Evolutionary conservation across 2,113 vertebrate species (phyloP), one percentile per base, ranked within the genome.

Genomic region (Pleuronectes platessa): DNA sequence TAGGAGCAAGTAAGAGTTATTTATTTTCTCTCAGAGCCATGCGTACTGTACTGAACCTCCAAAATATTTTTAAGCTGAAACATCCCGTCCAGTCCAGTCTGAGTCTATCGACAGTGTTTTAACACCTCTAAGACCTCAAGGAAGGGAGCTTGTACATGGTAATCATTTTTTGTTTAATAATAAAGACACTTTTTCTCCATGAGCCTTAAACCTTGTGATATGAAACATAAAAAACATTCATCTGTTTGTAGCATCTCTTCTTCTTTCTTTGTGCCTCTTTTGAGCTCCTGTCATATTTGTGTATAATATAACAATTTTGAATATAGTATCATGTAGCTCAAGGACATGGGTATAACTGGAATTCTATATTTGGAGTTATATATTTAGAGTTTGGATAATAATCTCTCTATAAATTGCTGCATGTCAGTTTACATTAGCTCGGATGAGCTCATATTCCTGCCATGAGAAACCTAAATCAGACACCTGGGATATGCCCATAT

Each of bases 1-100:
- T 68, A 61, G 69, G 79, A 86, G 76, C 67, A 85, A 76, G 76
- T 47, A 86, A 83, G 77, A 21, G 12, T 83, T 71, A 79, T 88
- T 86, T 78, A 74, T 84, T 78, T 83, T 84, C 70, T 40, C 53
- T 8, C 60, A 83, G 75, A 83, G 79, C 68, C 37, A 42, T 83
- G 69, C 59, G 71, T 45, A 55, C 56, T 65, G 73, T 71, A 68
- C 23, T 71, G 71, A 82, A 40, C 66, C 67, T 49, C 18, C 21
- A 83, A 86, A 72, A 31, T 42, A 73, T 72, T 65, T 35, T 66
- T 67, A 58, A 76, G 37, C 76, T 61, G 55, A 59, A 74, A 83
- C 65, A 70, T 83, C 65, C 18, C 24, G 56, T 31, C 12, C 14
- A 60, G 61, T 31, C 31, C 5, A 31, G 31, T 31, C 6, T 31